Evolutionary conservation across 2,888 invertebrate genomes (phyloP).

Genomic region (Sarcophaga caerulescens): DNA sequence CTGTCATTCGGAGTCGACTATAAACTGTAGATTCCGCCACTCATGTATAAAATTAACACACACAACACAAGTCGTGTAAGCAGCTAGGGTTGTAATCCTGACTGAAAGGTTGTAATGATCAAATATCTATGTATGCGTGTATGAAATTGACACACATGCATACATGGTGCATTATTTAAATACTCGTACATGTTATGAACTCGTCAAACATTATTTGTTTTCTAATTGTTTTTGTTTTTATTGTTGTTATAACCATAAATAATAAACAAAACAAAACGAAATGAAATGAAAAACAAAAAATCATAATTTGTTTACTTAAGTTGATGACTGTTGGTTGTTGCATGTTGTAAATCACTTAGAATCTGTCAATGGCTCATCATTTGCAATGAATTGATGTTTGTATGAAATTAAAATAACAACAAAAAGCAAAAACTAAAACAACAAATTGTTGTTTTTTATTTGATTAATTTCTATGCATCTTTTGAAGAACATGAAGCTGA

Average conservation of each 20-base stretch:
- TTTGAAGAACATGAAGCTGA: constrained; percentile 28
- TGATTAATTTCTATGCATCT: constrained; percentile 53
- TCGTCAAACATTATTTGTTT: too few species aligned
- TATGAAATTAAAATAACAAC: constrained; percentile 1
- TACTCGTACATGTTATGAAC: too few species aligned
- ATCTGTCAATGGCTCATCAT: constrained; percentile 53
- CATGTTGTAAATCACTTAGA: constrained; percentile 55
- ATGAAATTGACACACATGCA: too few species aligned
- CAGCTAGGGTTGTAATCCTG: too few species aligned
- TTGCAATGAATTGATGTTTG: constrained; percentile 19
- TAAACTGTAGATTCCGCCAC: too few species aligned
- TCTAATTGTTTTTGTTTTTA: too few species aligned
- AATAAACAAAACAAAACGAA: constrained; percentile 31
- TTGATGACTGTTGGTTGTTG: constrained; percentile 26
- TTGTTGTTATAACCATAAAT: background rate
- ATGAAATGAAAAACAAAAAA: constrained; percentile 14
- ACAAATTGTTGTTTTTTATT: constrained; percentile 12
- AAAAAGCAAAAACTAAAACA: background rate
- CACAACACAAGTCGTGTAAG: too few species aligned
- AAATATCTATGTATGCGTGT: too few species aligned
- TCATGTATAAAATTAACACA: too few species aligned
- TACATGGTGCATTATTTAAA: too few species aligned
- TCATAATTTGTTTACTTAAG: constrained; percentile 18
- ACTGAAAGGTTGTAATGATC: too few species aligned
- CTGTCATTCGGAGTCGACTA: too few species aligned